Conservation (phyloP, 2,888 invertebrate species). For the Phyllotreta striolata region DNA sequence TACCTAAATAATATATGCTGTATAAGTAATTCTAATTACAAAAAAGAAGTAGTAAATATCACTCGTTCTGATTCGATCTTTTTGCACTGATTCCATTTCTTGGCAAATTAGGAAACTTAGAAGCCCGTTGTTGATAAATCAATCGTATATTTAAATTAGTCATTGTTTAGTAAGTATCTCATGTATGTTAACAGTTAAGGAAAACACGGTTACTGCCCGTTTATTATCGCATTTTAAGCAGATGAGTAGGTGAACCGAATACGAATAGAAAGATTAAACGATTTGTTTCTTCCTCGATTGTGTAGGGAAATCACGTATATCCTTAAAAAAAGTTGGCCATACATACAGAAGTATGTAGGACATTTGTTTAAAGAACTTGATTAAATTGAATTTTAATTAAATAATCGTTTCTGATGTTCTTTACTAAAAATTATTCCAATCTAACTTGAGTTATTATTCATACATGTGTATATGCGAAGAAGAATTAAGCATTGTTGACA, state of each 20-base stretch:
- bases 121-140: constrained; percentile 22
- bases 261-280: constrained; percentile 26
- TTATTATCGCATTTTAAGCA: constrained; percentile 36
- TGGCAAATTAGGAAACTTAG: background rate
- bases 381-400: background rate
- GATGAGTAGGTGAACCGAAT: constrained; percentile 34
- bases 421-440: no score
- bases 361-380: background rate
- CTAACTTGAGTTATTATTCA: no score
- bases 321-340: background rate
- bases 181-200: constrained; percentile 47
- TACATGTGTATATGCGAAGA: no score
- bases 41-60: no score
- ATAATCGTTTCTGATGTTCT: no score
- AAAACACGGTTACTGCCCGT: constrained; percentile 41
- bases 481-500: no score
- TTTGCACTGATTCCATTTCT: constrained; percentile 10
- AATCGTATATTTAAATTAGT: constrained; percentile 26
- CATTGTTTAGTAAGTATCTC: constrained; percentile 42
- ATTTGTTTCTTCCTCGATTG: background rate
- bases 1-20: no score
- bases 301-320: constrained; percentile 7
- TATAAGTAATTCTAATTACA: no score
- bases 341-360: background rate
- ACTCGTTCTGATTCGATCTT: constrained; percentile 1